Base-by-base conservation (phyloP, 2,888 invertebrate species). In the Arrhopalites spinosus region DNA sequence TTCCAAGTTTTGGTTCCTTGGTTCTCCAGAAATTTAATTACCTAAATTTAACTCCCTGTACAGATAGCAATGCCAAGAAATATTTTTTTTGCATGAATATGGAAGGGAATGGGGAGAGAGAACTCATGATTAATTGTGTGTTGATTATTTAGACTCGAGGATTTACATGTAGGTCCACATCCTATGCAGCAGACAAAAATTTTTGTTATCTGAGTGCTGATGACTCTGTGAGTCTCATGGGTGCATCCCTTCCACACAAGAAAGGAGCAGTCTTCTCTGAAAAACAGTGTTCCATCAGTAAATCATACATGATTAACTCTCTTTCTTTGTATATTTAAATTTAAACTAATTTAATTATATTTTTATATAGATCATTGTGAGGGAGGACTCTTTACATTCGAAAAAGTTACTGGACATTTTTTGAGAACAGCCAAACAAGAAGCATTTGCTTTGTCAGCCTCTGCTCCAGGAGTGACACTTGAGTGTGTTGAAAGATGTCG, bases 201-300 rank as follows among this genome's bases (percentile, higher is more conserved):
- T 83, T 85, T 1, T 87, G 87, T 80, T 86, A 86, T 79, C 81
- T 87, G 69, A 86, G 86, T 78, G 86, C 86, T 0, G 87, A 87
- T 79, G 86, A 87, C 78, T 84, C 85, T 0, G 83, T 85, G 50
- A 85, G 85, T 45, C 82, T 85, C 27, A 85, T 84, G 78, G 84
- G 84, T 75, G 84, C 84, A 20, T 83, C 84, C n/a, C 78, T 85
- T 1, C 79, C 83, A 69, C 81, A 84, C 78, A 83, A 84, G 78
- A 75, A 83, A 70, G 84, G 84, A 68, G 83, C 84, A 3, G 81
- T 84, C 3, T 85, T 85, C 78, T 85, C 85, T 1, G 86, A 86
- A 80, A 86, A 85, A 80, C 85, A 85, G 74, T 86, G 86, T 78
- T 85, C 85, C 53, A 84, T 85, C 74, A 86, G 86, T 86, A 83